Conservation (phyloP, 2,113 vertebrate species). For the Thymallus thymallus region DNA sequence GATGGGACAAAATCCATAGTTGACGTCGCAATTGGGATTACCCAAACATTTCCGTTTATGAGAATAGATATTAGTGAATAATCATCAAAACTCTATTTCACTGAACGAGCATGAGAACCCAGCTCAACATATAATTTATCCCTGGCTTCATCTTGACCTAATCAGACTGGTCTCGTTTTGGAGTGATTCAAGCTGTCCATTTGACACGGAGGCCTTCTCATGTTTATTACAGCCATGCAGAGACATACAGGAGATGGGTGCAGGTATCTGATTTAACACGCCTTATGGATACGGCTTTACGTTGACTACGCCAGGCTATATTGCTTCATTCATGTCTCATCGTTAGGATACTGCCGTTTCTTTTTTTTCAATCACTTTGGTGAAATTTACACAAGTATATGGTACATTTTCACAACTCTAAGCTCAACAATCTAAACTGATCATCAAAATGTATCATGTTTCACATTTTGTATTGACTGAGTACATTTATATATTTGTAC, state of each 20-base stretch:
- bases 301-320: no score
- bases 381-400: no score
- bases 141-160: background rate
- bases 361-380: no score
- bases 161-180: background rate
- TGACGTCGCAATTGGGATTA: background rate
- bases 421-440: no score
- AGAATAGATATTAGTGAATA: background rate
- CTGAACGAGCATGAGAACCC: background rate
- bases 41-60: background rate
- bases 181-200: background rate
- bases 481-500: no score
- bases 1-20: background rate
- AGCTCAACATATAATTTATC: background rate
- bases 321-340: no score
- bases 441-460: no score
- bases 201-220: background rate
- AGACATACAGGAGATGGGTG: background rate
- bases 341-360: no score
- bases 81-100: background rate
- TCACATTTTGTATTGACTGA: no score
- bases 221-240: background rate
- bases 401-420: no score
- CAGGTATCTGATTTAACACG: background rate
- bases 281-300: background rate